Evolutionary conservation across 2,113 vertebrate species (phyloP), one percentile per base, ranked within the genome.

Genomic region (Maylandia zebra): DNA sequence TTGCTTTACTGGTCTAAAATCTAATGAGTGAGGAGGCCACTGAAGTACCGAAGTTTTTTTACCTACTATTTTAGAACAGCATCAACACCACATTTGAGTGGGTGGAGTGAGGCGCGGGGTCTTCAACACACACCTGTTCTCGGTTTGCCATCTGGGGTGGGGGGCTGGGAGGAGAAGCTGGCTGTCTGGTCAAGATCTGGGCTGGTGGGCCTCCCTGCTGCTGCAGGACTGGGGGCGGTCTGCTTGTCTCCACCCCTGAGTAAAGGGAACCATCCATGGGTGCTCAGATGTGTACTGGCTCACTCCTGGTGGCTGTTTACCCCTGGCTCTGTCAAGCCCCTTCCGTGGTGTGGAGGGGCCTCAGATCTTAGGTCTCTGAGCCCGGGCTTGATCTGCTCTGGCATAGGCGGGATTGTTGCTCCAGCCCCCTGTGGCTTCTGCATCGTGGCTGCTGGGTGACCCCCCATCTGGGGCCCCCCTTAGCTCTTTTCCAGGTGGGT

Each of bases 1-100:
- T 32, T 61, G 30, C 30, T 34, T 2, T 19, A 10, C 59, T 34
- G 59, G 3, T 34, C 5, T 34, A 10, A 0, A 0, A 34, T 61
- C 57, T 34, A 10, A 6, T 6, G 57, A 34, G 30, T 61, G 30
- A 6, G 57, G 27, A 57, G 22, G 24, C 12, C 55, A 14, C 12
- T 57, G 55, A 27, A 57, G 55, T 22, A 6, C 19, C 2, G 5
- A 55, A 1, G 10, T 55, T 1, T 55, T 55, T 55, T 9, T 10
- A 52, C 19, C 50, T n/a, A 52, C 50, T 52, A n/a, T 52, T 24
- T 12, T 56, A 56, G 53, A 56, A 24, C n/a, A 7, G 6, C 53
- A 56, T 56, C 11, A 56, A 13, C 53, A 12, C 53, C 53, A 56
- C 10, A 12, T 56, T 2, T 24, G 53, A 55, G n/a, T 24, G 53